These are phyloP conservation scores for Dicentrarchus labrax DNA, from an alignment of 2,113 vertebrate genomes.

Conservation along the genomic window DNA sequence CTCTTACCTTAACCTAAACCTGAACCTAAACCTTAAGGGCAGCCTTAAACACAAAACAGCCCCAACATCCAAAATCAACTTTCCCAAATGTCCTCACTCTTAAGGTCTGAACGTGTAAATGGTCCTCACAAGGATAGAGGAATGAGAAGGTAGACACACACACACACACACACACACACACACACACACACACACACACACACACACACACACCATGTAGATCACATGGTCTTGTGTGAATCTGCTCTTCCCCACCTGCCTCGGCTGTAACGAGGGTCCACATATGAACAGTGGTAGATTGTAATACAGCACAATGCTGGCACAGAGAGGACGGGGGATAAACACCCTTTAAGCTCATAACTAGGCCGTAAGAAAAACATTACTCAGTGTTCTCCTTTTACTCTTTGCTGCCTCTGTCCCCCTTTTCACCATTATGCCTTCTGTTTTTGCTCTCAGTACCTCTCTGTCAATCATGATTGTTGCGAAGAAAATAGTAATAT, in stretches of 20 bases:
- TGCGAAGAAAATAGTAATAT: background rate
- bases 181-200: constrained; percentile 1
- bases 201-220: background rate
- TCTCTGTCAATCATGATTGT: background rate
- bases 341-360: constrained; percentile 45
- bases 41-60: no score
- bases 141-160: background rate
- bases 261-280: constrained; percentile 6
- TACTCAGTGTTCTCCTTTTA: background rate
- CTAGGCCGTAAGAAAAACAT: constrained; percentile 25
- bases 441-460: background rate
- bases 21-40: background rate
- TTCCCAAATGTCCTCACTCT: background rate
- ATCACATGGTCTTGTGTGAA: background rate
- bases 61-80: no score
- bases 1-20: background rate
- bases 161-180: background rate
- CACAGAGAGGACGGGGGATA: constrained; percentile 9
- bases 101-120: background rate
- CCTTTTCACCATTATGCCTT: background rate
- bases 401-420: background rate
- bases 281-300: constrained; percentile 42
- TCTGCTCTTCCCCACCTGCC: constrained; percentile 35
- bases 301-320: constrained; percentile 41
- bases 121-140: background rate